Conservation (phyloP, 1,140 invertebrate species). For the Lordiphosa collinella region DNA sequence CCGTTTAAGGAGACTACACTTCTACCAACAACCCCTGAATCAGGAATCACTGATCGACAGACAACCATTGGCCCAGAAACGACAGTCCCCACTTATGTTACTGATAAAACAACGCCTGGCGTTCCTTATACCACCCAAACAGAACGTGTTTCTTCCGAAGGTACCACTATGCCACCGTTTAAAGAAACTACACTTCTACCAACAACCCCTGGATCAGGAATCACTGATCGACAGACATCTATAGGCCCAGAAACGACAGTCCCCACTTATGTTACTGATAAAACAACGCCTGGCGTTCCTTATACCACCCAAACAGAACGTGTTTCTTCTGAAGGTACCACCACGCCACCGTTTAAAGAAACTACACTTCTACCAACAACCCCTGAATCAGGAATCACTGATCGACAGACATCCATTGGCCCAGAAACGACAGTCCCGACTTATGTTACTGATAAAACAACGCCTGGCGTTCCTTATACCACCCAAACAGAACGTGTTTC, state of each 20-base stretch:
- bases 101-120: neutral
- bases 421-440: no score
- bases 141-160: neutral
- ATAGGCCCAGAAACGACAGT: neutral
- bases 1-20: no score
- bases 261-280: neutral
- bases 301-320: neutral
- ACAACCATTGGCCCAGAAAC: neutral
- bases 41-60: neutral
- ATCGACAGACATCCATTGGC: no score
- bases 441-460: no score
- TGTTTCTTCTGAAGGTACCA: neutral
- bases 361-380: no score
- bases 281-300: neutral
- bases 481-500: no score
- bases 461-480: no score
- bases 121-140: neutral
- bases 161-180: neutral
- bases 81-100: neutral
- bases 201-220: no score
- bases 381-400: no score
- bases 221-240: conserved; percentile 6
- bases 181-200: neutral
- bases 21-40: neutral
- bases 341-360: neutral